Evolutionary conservation across 2,113 vertebrate genomes (phyloP).

Genomic region (Xiphophorus maculatus): DNA sequence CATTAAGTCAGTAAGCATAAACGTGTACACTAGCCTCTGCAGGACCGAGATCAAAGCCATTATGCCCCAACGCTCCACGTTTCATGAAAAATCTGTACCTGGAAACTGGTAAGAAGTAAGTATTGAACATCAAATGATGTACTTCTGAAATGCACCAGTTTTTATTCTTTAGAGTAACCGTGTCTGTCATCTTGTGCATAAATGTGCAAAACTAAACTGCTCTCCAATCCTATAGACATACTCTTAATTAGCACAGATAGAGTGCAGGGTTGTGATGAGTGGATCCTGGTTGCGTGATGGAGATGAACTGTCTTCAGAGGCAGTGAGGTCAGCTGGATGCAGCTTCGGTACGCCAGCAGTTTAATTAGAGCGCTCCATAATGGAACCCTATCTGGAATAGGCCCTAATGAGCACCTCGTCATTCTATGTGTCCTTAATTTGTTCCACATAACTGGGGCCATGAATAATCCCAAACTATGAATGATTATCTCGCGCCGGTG

Average conservation of each 20-base stretch:
- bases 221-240: constrained; percentile 10
- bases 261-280: constrained; percentile 44
- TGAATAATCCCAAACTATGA: constrained; percentile 55
- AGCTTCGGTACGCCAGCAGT: constrained; percentile 38
- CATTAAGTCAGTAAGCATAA: neutral
- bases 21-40: neutral
- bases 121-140: no score
- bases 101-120: no score
- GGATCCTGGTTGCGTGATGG: constrained; percentile 45
- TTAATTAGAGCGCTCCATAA: constrained; percentile 64
- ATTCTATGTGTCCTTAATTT: constrained; percentile 63
- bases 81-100: no score
- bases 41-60: no score
- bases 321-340: constrained; percentile 49
- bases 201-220: constrained; percentile 14
- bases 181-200: neutral
- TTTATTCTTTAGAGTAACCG: neutral
- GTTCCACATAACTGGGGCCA: constrained; percentile 50
- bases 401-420: constrained; percentile 58
- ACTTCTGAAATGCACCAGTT: neutral
- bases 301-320: constrained; percentile 49
- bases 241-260: constrained; percentile 39
- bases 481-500: constrained; percentile 29
- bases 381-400: constrained; percentile 43
- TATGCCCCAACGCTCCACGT: no score